A percentile compares a stretch with the other conserved stretches of the same genome.
Evolutionary conservation across 2,113 vertebrate genomes (phyloP).

Genomic region (Hippoglossus stenolepis): DNA sequence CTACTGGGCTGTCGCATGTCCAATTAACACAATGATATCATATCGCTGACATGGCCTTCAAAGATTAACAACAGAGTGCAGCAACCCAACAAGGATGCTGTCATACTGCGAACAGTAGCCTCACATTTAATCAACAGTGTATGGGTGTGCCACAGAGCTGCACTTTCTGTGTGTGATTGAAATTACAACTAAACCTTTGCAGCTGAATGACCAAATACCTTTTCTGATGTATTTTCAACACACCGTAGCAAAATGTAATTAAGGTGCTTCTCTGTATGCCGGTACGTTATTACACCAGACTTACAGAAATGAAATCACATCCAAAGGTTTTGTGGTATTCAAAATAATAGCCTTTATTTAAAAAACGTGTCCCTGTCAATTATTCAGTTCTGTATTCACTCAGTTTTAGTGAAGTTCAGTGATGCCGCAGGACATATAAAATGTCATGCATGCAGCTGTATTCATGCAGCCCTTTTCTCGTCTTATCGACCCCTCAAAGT

Average conservation of each 20-base stretch:
- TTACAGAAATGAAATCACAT: not conserved
- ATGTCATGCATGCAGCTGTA: too few relatives aligned
- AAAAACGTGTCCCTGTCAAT: not conserved
- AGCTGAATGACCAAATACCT: conserved; percentile 12
- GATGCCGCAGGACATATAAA: not conserved
- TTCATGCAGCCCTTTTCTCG: too few relatives aligned
- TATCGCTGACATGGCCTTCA: conserved; percentile 36
- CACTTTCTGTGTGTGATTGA: not conserved
- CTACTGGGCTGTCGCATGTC: conserved; percentile 1
- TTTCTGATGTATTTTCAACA: conserved; percentile 1
- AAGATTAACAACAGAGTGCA: conserved; percentile 15
- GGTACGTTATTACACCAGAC: not conserved
- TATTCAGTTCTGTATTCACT: not conserved
- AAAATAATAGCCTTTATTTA: not conserved
- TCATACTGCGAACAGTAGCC: not conserved
- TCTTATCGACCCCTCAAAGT: too few relatives aligned
- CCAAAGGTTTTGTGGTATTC: not conserved
- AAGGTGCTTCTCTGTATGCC: not conserved
- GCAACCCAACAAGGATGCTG: not conserved
- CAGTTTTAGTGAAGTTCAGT: not conserved
- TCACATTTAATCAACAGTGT: not conserved
- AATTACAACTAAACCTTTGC: conserved; percentile 4
- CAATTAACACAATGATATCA: conserved; percentile 60
- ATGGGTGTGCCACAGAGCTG: not conserved
- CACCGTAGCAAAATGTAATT: not conserved